phyloP scores from a whole-genome alignment of 2,797 vertebrate species.

The Galaxias olidus region DNA sequence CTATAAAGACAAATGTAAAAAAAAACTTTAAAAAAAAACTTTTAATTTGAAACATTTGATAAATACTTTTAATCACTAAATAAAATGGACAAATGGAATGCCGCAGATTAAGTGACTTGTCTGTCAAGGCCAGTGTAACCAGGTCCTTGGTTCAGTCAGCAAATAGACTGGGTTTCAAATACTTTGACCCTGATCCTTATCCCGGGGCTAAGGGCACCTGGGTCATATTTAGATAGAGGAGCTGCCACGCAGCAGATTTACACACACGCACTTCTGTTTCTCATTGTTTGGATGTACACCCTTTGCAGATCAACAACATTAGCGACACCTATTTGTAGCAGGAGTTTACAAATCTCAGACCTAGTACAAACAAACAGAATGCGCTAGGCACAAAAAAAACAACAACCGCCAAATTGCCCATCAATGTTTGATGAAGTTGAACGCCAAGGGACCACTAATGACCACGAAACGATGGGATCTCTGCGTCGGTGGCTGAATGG shows the following conservation, averaged over 20 bases:
- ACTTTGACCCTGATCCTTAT: slow-evolving; percentile 32
- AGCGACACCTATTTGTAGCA: too few relatives aligned
- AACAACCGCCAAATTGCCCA: not conserved
- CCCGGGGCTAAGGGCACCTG: slow-evolving; percentile 10
- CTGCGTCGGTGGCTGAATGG: slow-evolving; percentile 25
- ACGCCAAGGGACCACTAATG: not conserved
- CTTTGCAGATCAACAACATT: too few relatives aligned
- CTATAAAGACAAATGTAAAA: slow-evolving; percentile 37
- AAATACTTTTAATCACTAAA: slow-evolving; percentile 1
- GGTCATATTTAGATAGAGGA: slow-evolving; percentile 27
- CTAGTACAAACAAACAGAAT: too few relatives aligned
- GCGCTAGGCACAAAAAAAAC: too few relatives aligned
- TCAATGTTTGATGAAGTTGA: not conserved
- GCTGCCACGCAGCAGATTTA: slow-evolving; percentile 4
- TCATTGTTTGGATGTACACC: too few relatives aligned
- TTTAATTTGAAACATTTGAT: not conserved
- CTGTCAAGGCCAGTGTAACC: slow-evolving; percentile 51
- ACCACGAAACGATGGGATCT: slow-evolving; percentile 20
- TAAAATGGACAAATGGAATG: slow-evolving; percentile 5
- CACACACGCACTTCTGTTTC: not conserved
- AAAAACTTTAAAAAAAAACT: not conserved
- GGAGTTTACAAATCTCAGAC: too few relatives aligned
- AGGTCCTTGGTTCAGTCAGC: slow-evolving; percentile 43
- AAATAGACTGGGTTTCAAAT: slow-evolving; percentile 53
- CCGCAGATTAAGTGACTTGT: slow-evolving; percentile 29